Conservation (phyloP, 2,888 invertebrate species). For the Epinotia ramella region DNA sequence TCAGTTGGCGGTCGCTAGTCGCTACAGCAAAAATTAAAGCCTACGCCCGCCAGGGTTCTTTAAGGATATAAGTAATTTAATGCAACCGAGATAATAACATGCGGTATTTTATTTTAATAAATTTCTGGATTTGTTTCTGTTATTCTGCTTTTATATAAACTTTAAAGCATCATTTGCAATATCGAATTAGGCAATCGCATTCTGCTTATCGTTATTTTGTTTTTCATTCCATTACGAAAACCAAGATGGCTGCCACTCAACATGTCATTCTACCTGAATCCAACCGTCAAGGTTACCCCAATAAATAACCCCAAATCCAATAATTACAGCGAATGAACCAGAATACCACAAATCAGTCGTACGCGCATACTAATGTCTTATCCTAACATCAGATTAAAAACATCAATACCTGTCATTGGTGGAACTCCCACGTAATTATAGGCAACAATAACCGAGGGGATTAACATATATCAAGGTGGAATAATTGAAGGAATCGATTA, state of each 20-base stretch:
- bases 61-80: too few relatives aligned
- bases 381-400: constrained; percentile 85
- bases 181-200: neutral
- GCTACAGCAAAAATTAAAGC: too few relatives aligned
- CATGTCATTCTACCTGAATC: constrained; percentile 9
- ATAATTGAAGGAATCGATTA: constrained; percentile 85
- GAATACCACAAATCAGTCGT: constrained; percentile 81
- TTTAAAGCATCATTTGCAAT: neutral
- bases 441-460: constrained; percentile 83
- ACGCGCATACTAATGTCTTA: constrained; percentile 82
- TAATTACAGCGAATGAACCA: constrained; percentile 69
- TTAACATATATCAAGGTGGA: constrained; percentile 83
- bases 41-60: too few relatives aligned
- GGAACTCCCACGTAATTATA: constrained; percentile 85
- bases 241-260: constrained; percentile 18
- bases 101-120: too few relatives aligned
- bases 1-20: too few relatives aligned
- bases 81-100: too few relatives aligned
- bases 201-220: neutral
- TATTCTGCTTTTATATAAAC: neutral
- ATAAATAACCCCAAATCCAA: constrained; percentile 84
- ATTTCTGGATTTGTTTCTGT: too few relatives aligned
- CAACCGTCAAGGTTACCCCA: constrained; percentile 45
- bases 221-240: constrained; percentile 31
- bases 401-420: constrained; percentile 85